Evolutionary conservation across 1,140 invertebrate species (phyloP).

Genomic region (Temnothorax longispinosus): DNA sequence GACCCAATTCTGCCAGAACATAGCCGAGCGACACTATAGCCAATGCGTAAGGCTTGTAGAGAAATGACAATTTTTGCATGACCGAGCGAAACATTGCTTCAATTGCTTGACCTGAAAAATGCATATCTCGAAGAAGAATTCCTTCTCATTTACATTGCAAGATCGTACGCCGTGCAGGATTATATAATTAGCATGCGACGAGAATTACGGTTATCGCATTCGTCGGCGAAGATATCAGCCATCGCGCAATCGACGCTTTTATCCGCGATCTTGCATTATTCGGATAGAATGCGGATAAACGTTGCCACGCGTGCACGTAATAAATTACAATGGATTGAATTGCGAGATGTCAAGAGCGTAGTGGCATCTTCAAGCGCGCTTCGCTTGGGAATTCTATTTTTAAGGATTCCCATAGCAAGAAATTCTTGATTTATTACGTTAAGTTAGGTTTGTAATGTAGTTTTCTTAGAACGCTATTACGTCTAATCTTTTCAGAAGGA

Average conservation of each 20-base stretch:
- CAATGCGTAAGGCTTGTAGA: slow-evolving; percentile 92
- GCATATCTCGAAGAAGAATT: neutral
- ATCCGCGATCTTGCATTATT: slow-evolving; percentile 24
- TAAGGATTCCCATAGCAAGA: neutral
- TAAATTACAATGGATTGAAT: slow-evolving; percentile 25
- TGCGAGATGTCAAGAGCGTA: neutral
- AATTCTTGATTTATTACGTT: neutral
- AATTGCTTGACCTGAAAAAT: slow-evolving; percentile 64
- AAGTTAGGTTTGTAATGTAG: neutral
- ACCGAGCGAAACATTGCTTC: slow-evolving; percentile 79
- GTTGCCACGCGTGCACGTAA: neutral
- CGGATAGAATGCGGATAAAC: slow-evolving; percentile 29
- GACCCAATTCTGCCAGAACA: slow-evolving; percentile 93
- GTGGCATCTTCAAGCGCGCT: neutral
- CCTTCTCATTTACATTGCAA: neutral
- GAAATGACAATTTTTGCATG: slow-evolving; percentile 88
- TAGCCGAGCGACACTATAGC: slow-evolving; percentile 93
- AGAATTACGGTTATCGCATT: slow-evolving; percentile 23
- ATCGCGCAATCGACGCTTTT: slow-evolving; percentile 7
- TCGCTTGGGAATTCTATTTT: neutral
- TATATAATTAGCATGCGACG: slow-evolving; percentile 35
- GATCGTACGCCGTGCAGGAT: neutral
- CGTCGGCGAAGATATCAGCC: neutral
- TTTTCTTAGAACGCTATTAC: slow-evolving; percentile 6
- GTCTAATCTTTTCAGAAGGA: neutral